Conservation (phyloP, 2,113 vertebrate species). For the Tetrao urogallus region DNA sequence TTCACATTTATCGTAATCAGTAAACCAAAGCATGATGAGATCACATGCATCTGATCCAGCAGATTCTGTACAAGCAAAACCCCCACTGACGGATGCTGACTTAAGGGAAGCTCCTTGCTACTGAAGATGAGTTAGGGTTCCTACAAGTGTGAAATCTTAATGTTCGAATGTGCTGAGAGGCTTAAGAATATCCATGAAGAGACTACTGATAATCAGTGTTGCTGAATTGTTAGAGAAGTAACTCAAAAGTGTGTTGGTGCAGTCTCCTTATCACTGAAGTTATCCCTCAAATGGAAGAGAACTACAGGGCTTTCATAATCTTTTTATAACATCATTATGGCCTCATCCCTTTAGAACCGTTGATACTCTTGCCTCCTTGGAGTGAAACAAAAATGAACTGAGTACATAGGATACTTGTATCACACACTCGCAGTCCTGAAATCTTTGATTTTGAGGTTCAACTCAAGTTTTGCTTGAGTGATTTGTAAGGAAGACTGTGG, state of each 20-base stretch:
- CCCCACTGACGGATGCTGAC: not conserved
- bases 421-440: not conserved
- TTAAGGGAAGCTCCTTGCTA: conserved; percentile 19
- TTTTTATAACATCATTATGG: conserved; percentile 54
- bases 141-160: conserved; percentile 3
- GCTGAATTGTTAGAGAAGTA: conserved; percentile 60
- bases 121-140: conserved; percentile 3
- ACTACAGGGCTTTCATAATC: conserved; percentile 19
- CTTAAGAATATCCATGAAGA: conserved; percentile 61
- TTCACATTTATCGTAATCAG: not conserved
- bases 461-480: not conserved
- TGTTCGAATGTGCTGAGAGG: conserved; percentile 25
- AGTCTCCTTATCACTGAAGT: conserved; percentile 44
- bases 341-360: conserved; percentile 33
- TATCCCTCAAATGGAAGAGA: conserved; percentile 25
- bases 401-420: not conserved
- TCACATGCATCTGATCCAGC: not conserved
- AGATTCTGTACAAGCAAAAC: not conserved
- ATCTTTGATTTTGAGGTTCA: conserved; percentile 26
- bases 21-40: not conserved
- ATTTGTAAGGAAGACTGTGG: not conserved
- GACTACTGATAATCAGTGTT: conserved; percentile 40
- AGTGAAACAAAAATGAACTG: not conserved
- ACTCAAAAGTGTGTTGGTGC: conserved; percentile 29
- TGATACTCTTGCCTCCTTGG: conserved; percentile 11